Percentiles rank a stretch among this genome's conserved stretches.
phyloP scores from a whole-genome alignment of 1,140 invertebrate species.

The Trissolcus basalis region DNA sequence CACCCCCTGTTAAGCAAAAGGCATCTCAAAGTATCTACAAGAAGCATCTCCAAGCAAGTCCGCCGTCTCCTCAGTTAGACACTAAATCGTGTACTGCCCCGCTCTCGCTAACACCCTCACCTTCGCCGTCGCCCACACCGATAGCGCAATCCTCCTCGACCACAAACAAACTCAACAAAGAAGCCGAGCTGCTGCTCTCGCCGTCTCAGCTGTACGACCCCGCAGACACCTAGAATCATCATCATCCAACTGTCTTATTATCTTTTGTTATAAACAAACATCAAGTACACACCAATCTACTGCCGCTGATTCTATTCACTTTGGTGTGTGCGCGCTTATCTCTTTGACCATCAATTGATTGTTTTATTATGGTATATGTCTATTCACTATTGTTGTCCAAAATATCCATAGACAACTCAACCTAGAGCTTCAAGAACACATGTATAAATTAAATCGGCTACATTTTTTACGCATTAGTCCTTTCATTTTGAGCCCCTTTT shows the following conservation, averaged over 20 bases:
- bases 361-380: conserved; percentile 37
- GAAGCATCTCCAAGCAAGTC: conserved; percentile 17
- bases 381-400: conserved; percentile 47
- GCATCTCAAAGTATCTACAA: too few species aligned
- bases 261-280: conserved; percentile 21
- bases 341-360: too few species aligned
- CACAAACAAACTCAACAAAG: conserved; percentile 59
- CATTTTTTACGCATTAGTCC: conserved; percentile 56
- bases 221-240: conserved; percentile 49
- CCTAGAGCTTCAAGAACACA: conserved; percentile 65
- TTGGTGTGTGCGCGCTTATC: conserved; percentile 46
- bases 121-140: conserved; percentile 41
- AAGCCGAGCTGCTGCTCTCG: conserved; percentile 69
- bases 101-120: conserved; percentile 44
- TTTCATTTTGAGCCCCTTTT: conserved; percentile 7
- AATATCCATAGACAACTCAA: conserved; percentile 61
- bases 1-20: too few species aligned
- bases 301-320: conserved; percentile 61
- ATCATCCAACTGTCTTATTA: not conserved
- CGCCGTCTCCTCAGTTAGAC: conserved; percentile 51
- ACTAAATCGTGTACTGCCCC: conserved; percentile 53
- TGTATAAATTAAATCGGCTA: conserved; percentile 68
- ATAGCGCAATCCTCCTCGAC: conserved; percentile 49
- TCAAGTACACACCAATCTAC: conserved; percentile 63
- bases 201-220: conserved; percentile 68